Evolutionary conservation across 2,797 vertebrate genomes (phyloP), one percentile per base, ranked within the genome.

Genomic region (Pangasius mekongensis): DNA sequence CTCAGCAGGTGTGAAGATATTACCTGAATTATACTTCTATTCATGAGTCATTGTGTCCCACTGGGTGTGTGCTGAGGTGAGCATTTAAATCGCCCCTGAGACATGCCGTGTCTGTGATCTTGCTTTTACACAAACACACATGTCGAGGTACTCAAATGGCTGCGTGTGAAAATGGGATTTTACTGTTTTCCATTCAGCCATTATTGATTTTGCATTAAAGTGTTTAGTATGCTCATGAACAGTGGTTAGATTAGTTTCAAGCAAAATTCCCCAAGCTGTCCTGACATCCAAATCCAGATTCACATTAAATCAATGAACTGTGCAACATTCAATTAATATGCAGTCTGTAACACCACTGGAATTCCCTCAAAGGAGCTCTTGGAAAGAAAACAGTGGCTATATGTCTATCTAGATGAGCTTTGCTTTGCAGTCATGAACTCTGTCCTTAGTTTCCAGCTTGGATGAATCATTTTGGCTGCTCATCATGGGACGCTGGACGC

Each of bases 61-160:
- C 84, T 73, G 87, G 87, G 90, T 82, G 80, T 89, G 88, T 87
- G 69, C 86, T 67, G 91, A 93, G 92, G 92, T 92, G 91, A 92
- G 92, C 86, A 82, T 93, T 93, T 91, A 93, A 94, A 94, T 94
- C 93, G 92, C 91, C 90, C 91, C 87, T 49, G 91, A 94, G 93
- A 95, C 89, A 86, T 90, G 91, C 87, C 49, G 86, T 81, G 71
- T 89, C 85, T 91, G 78, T 85, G 86, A 90, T 89, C 91, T 91
- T 91, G 88, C 82, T 88, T 66, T 67, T 82, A 87, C 80, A 88
- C 36, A 62, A 82, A 85, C 87, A 87, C 66, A 82, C 56, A 87
- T 89, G 87, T 89, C 88, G 43, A 87, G 71, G 86, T n/a, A 69
- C 16, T 47, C 24, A 62, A 56, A 33, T 58, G 13, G n/a, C 27